Evolutionary conservation across 2,888 invertebrate genomes (phyloP).

Genomic region (Leuctra nigra): DNA sequence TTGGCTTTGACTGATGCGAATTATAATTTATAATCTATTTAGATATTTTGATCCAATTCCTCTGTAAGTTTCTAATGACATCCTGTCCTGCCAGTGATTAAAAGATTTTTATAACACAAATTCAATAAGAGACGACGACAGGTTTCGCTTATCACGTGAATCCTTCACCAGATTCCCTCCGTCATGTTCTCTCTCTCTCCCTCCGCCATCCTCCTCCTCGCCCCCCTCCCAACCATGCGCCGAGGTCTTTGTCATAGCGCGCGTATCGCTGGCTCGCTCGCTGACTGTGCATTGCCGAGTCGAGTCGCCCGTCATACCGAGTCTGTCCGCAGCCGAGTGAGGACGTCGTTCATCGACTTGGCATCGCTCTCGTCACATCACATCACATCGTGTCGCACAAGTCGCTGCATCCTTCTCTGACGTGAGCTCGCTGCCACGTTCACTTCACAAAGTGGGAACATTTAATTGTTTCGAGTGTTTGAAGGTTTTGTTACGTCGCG

Average conservation of each 20-base stretch:
- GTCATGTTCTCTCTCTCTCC: neutral
- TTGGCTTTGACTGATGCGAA: too few relatives aligned
- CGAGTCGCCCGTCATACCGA: slow-evolving; percentile 18
- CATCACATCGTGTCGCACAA: neutral
- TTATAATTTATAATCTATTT: too few relatives aligned
- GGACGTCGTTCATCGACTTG: neutral
- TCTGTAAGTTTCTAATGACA: too few relatives aligned
- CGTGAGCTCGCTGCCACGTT: neutral
- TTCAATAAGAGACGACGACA: too few relatives aligned
- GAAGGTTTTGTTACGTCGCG: neutral
- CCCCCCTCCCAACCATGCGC: neutral
- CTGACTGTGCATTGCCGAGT: neutral
- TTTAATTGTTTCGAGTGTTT: neutral
- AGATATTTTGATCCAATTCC: too few relatives aligned
- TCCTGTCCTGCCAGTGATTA: too few relatives aligned
- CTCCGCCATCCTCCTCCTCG: neutral
- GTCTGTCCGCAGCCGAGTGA: neutral
- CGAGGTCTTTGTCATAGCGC: slow-evolving; percentile 21
- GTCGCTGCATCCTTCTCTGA: neutral
- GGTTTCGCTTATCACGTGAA: slow-evolving; percentile 2
- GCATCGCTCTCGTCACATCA: neutral
- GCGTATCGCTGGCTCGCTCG: slow-evolving; percentile 22
- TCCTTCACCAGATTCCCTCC: neutral
- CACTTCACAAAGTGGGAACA: neutral
- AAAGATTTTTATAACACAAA: too few relatives aligned